Conservation (phyloP, 2,888 invertebrate genomes). For the Tachina fera region DNA sequence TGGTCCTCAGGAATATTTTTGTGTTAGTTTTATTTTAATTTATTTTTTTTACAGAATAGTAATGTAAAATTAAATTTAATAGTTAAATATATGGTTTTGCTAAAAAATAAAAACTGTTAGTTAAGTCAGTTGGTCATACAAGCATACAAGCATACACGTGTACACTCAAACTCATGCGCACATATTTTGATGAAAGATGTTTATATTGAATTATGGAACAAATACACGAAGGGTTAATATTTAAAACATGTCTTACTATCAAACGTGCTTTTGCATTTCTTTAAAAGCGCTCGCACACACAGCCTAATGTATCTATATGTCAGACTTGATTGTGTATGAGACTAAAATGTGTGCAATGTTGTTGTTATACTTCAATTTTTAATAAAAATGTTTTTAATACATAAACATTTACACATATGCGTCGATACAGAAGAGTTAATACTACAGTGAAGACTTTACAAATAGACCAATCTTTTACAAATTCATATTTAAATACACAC, state of each 20-base stretch:
- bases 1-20: no score
- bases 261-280: conserved; percentile 60
- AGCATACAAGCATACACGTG: no score
- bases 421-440: background rate
- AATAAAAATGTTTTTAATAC: conserved; percentile 24
- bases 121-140: background rate
- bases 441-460: conserved; percentile 11
- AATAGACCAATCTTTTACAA: background rate
- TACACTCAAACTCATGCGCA: background rate
- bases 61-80: no score
- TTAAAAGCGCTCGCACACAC: background rate
- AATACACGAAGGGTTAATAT: conserved; percentile 70
- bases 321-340: background rate
- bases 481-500: background rate
- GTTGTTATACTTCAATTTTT: conserved; percentile 50
- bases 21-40: no score
- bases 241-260: conserved; percentile 68
- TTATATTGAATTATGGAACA: conserved; percentile 49
- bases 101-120: background rate
- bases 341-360: conserved; percentile 11
- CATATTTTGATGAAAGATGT: conserved; percentile 13
- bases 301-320: background rate
- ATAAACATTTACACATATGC: background rate
- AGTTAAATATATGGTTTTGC: no score
- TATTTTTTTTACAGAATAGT: no score